Conservation (phyloP, 2,113 vertebrate genomes). For the Bos taurus region ARS-UCD2.0 NC_037339.1:74164501-74165000, state of each 20-base stretch:
- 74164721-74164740: background rate
- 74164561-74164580: background rate
- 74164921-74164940: background rate
- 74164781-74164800: background rate
- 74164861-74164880: background rate
- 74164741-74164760: accelerated
- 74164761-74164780: accelerated
- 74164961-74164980: background rate
- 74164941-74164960: accelerated
- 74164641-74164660: background rate
- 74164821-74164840: background rate
- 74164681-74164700: background rate
- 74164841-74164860: background rate
- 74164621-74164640: conserved; percentile 23
- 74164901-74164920: accelerated
- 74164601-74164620: background rate
- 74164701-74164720: background rate
- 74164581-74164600: background rate
- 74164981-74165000: background rate
- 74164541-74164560: background rate
- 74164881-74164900: accelerated
- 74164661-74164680: background rate
- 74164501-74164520: background rate
- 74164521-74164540: background rate
- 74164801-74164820: background rate